Percentiles rank a stretch among this genome's conserved stretches.
These are phyloP conservation scores for Drosophila helvetica DNA, from an alignment of 2,888 invertebrate species.

Conservation along the genomic window DNA sequence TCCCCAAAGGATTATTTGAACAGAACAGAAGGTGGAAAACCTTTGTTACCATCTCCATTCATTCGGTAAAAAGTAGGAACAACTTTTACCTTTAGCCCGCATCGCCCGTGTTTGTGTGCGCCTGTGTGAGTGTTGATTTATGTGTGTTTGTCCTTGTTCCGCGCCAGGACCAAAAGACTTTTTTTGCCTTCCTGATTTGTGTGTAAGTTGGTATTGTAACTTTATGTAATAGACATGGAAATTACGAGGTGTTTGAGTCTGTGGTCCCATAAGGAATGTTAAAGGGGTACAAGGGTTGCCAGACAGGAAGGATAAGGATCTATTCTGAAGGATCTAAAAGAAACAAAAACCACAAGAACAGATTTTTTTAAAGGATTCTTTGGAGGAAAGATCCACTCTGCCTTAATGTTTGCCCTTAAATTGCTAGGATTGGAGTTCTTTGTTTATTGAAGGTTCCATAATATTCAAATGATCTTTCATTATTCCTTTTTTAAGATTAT, in stretches of 20 bases:
- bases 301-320: too few relatives aligned
- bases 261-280: background rate
- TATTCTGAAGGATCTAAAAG: too few relatives aligned
- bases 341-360: too few relatives aligned
- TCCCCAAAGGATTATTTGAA: slow-evolving; percentile 29
- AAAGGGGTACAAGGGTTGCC: background rate
- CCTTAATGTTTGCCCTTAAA: background rate
- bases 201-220: slow-evolving; percentile 47
- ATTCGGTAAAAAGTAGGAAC: slow-evolving; percentile 26
- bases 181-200: slow-evolving; percentile 42
- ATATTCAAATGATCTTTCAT: background rate
- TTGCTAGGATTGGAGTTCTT: background rate
- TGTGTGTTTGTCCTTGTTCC: slow-evolving; percentile 49
- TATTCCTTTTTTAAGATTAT: background rate
- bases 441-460: too few relatives aligned
- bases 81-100: slow-evolving; percentile 31
- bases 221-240: slow-evolving; percentile 52
- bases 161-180: slow-evolving; percentile 45
- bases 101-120: slow-evolving; percentile 4
- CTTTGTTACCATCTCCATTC: slow-evolving; percentile 44
- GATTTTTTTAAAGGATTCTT: background rate
- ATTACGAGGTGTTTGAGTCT: slow-evolving; percentile 29
- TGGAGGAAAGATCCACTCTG: background rate
- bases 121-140: slow-evolving; percentile 40
- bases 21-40: slow-evolving; percentile 45